Conservation (phyloP, 2,797 vertebrate species). For the Chaetodon trifasciatus region DNA sequence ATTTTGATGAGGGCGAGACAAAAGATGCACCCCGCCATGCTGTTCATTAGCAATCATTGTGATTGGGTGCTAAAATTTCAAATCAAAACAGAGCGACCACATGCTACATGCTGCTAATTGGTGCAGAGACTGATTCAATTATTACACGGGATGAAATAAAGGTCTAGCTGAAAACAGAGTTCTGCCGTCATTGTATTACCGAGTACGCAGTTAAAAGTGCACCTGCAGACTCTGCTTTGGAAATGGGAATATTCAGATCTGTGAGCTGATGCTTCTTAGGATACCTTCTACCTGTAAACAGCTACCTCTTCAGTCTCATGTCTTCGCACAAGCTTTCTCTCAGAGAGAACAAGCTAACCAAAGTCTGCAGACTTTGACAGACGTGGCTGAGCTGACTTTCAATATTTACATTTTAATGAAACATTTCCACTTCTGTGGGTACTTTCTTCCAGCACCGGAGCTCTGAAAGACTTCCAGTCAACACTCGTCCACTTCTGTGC, state of each 20-base stretch:
- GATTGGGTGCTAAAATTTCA: background rate
- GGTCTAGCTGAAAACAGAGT: background rate
- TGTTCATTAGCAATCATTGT: conserved; percentile 9
- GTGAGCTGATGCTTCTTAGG: background rate
- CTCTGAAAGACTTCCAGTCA: background rate
- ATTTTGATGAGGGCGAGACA: conserved; percentile 13
- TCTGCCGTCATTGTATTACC: no score
- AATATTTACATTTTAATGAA: background rate
- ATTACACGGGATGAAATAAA: background rate
- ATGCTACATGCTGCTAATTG: conserved; percentile 6
- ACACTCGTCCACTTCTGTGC: background rate
- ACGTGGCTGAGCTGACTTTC: background rate
- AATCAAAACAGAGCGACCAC: conserved; percentile 4
- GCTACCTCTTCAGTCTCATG: background rate
- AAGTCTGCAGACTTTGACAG: background rate
- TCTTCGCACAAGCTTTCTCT: background rate
- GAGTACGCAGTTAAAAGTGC: background rate
- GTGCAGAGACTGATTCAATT: conserved; percentile 8
- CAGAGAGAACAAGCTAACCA: background rate
- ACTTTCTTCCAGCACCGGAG: background rate
- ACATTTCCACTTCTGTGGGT: background rate
- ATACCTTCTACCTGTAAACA: background rate
- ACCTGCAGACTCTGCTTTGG: background rate
- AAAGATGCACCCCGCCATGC: conserved; percentile 13
- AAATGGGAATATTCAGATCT: background rate